A percentile compares a stretch with the other conserved stretches of the same genome.
phyloP scores from a whole-genome alignment of 1,140 invertebrate genomes.

The Drosophila varians region DNA sequence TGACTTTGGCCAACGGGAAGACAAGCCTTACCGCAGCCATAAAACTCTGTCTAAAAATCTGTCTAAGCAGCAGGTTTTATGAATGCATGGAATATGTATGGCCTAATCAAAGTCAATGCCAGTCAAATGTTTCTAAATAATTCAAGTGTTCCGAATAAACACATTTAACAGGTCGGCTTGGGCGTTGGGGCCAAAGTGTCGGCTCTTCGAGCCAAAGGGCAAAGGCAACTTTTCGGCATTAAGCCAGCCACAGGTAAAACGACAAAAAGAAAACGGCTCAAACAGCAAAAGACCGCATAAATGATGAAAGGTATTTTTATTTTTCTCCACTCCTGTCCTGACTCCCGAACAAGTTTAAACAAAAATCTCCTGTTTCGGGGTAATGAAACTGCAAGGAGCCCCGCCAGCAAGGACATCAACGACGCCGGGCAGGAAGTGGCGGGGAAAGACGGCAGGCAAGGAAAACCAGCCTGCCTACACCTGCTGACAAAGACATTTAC shows the following conservation, averaged over 20 bases:
- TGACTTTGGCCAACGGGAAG: constrained; percentile 47
- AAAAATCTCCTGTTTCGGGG: constrained; percentile 72
- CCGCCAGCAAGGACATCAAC: constrained; percentile 35
- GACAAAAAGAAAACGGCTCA: constrained; percentile 30
- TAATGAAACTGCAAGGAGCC: constrained; percentile 69
- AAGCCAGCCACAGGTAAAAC: constrained; percentile 32
- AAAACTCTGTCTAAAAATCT: constrained; percentile 50
- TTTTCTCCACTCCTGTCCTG: constrained; percentile 8
- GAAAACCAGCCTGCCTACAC: constrained; percentile 56
- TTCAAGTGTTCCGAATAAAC: constrained; percentile 69
- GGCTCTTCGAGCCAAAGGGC: constrained; percentile 21
- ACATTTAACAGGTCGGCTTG: constrained; percentile 61
- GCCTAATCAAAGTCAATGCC: constrained; percentile 50
- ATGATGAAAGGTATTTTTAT: constrained; percentile 76
- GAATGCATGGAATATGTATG: constrained; percentile 78
- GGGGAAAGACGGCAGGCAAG: constrained; percentile 7
- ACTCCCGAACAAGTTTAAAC: constrained; percentile 74
- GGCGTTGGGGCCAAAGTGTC: constrained; percentile 29
- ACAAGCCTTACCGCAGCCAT: constrained; percentile 19
- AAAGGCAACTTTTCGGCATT: constrained; percentile 63
- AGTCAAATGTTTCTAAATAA: constrained; percentile 65
- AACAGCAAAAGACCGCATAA: constrained; percentile 74
- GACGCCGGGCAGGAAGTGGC: constrained; percentile 10
- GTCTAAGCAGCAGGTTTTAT: constrained; percentile 72
- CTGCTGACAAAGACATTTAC: constrained; percentile 82